Evolutionary conservation across 1,140 invertebrate genomes (phyloP), one percentile per base, ranked within the genome.

Genomic region (Monomorium pharaonis): DNA sequence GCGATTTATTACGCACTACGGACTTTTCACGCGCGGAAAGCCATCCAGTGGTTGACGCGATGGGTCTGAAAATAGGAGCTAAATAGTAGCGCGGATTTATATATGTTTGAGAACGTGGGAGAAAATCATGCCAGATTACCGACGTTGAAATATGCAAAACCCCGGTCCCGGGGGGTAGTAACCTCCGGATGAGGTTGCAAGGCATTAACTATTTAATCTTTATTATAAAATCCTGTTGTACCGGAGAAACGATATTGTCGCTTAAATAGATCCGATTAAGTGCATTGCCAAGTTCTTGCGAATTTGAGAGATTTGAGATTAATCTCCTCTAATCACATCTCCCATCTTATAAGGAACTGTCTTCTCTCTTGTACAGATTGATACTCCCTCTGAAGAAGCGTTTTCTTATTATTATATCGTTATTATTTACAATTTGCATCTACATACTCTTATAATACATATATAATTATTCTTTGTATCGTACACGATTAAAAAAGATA

Each of bases 111-210:
- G 30, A 51, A 1, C 42, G 27, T 33, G 24, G 51, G 51, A 83
- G 78, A 83, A 72, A 83, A 72, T 72, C 67, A 83, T 83, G 24
- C 24, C 18, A 37, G 67, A 72, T 83, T 81, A 89, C 56, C 65
- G 51, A 33, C n/a, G 60, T 16, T 89, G 24, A 89, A 89, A 88
- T 89, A 89, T 89, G 74, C 69, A 89, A 72, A 24, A 12, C 69
- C n/a, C n/a, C n/a, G n/a, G 33, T 37, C 65, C 88, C 24, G 86
- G 12, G 30, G 83, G 54, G 88, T 69, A 44, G 54, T 69, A 27
- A 75, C 81, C 83, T 80, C 81, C 49, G 33, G 54, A 70, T 75
- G 62, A 84, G 77, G 74, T 86, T 49, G 70, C 65, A 16, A 42
- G 6, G 47, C 54, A 75, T 89, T 86, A 85, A 88, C 76, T 75